Evolutionary conservation across 2,797 vertebrate species (phyloP).

Genomic region (Scolopax rusticola): DNA sequence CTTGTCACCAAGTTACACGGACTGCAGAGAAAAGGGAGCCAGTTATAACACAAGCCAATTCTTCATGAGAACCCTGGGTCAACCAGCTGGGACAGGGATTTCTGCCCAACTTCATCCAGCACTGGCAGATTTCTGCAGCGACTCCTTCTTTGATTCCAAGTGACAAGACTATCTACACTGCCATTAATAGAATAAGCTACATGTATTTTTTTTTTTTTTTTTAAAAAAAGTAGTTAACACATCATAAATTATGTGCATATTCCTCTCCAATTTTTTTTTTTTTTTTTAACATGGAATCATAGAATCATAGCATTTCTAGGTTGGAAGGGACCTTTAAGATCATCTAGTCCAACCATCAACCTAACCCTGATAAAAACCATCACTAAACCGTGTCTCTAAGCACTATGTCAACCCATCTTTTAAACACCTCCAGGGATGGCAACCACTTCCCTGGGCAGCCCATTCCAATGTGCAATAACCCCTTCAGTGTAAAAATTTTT

Average conservation of each 20-base stretch:
- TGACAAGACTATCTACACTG: not conserved
- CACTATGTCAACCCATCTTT: no score
- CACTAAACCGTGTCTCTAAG: no score
- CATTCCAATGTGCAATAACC: no score
- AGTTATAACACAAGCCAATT: not conserved
- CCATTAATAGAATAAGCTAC: conserved; percentile 22
- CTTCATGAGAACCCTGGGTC: not conserved
- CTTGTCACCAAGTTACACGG: not conserved
- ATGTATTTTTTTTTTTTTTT: no score
- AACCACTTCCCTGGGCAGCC: no score
- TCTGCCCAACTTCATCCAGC: not conserved
- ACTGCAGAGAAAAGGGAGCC: not conserved
- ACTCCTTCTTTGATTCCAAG: not conserved
- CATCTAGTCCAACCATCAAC: no score
- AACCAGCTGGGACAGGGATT: not conserved
- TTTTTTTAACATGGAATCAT: not conserved
- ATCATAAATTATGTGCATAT: not conserved
- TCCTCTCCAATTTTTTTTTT: not conserved
- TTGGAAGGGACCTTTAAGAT: no score
- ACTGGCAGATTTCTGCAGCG: not conserved
- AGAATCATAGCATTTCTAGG: no score
- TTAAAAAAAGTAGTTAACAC: not conserved
- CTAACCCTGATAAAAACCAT: no score
- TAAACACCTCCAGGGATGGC: no score
- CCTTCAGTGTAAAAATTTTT: no score